phyloP scores from a whole-genome alignment of 2,797 vertebrate genomes.

The Gobio occitaniae region DNA sequence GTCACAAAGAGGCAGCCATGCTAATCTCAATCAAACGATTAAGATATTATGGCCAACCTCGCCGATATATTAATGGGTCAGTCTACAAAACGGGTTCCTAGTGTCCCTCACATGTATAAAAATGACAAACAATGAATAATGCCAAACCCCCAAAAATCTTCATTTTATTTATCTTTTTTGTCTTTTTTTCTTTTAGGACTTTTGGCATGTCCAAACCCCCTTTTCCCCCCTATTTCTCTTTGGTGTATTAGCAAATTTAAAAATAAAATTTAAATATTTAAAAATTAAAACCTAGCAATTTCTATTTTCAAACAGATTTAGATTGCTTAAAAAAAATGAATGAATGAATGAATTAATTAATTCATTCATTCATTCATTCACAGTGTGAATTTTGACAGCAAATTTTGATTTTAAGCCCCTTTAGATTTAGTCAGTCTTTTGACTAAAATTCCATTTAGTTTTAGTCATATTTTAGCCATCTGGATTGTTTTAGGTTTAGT shows the following conservation, averaged over 20 bases:
- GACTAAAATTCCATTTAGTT: too few species aligned
- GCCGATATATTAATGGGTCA: conserved; percentile 42
- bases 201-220: neutral
- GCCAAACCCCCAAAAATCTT: neutral
- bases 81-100: neutral
- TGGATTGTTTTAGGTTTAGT: neutral
- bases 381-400: neutral
- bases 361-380: neutral
- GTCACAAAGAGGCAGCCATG: conserved; percentile 52
- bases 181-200: too few species aligned
- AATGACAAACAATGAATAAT: neutral
- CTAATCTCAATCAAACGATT: conserved; percentile 66
- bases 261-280: neutral
- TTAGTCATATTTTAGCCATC: too few species aligned
- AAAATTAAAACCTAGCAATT: too few species aligned
- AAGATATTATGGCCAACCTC: conserved; percentile 57
- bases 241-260: neutral
- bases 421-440: neutral
- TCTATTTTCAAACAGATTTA: too few species aligned
- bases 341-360: too few species aligned
- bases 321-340: too few species aligned
- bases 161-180: neutral
- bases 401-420: neutral
- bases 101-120: neutral
- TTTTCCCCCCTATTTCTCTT: neutral